A percentile compares a stretch with the other conserved stretches of the same genome.
Evolutionary conservation across 1,140 invertebrate species (phyloP).

Genomic region (Zophobas atratus): DNA sequence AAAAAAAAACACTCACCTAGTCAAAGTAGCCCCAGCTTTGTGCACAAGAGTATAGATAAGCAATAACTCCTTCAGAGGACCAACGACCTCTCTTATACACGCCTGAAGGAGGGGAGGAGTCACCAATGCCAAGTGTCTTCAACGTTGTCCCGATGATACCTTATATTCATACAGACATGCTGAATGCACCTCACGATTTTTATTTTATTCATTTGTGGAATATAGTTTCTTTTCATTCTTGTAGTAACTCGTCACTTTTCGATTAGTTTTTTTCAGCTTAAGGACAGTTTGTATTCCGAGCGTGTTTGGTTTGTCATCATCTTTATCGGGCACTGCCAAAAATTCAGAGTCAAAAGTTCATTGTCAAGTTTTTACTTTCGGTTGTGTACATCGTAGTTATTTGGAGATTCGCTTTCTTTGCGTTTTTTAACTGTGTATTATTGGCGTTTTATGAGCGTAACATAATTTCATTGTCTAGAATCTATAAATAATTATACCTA

Average conservation of each 20-base stretch:
- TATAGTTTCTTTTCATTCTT: constrained; percentile 26
- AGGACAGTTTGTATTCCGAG: neutral
- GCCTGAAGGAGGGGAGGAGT: constrained; percentile 53
- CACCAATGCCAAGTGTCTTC: constrained; percentile 49
- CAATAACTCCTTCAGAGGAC: constrained; percentile 60
- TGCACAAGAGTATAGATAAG: constrained; percentile 49
- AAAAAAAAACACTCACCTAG: constrained; percentile 19
- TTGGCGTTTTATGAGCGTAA: neutral
- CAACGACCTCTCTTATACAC: constrained; percentile 66
- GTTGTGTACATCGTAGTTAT: constrained; percentile 8
- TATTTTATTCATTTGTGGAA: constrained; percentile 44
- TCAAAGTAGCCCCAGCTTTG: constrained; percentile 16
- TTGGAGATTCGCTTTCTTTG: constrained; percentile 10
- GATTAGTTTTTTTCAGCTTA: neutral
- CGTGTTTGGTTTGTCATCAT: neutral
- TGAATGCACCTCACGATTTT: constrained; percentile 52
- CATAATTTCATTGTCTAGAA: neutral
- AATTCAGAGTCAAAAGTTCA: constrained; percentile 18
- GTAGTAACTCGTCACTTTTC: neutral
- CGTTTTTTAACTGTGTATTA: neutral
- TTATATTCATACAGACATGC: constrained; percentile 31
- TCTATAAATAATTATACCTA: too few relatives aligned
- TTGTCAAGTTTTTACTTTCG: constrained; percentile 39
- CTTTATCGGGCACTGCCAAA: neutral
- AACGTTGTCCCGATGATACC: constrained; percentile 7